phyloP scores from a whole-genome alignment of 2,888 invertebrate species.

The Terebella lapidaria region DNA sequence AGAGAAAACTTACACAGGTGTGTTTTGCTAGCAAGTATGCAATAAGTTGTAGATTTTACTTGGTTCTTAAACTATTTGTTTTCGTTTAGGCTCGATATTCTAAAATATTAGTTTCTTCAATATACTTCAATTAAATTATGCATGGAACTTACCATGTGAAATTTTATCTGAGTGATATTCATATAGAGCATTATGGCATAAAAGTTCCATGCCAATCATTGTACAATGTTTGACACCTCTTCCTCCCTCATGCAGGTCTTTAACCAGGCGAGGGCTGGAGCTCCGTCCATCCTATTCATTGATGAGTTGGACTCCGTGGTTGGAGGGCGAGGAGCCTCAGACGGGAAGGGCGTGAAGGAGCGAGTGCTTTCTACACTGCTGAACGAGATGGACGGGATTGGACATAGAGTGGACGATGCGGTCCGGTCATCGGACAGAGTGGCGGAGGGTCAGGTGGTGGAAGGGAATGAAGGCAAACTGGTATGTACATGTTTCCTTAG shows the following conservation, averaged over 20 bases:
- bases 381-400: slow-evolving; percentile 66
- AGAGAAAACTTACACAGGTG: slow-evolving; percentile 59
- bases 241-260: no score
- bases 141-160: no score
- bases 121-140: no score
- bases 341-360: slow-evolving; percentile 57
- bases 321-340: slow-evolving; percentile 40
- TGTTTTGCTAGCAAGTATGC: background rate
- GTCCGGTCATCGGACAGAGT: background rate
- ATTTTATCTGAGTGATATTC: no score
- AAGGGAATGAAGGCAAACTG: no score
- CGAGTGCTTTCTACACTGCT: slow-evolving; percentile 62
- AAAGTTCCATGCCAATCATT: no score
- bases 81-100: background rate
- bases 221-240: no score
- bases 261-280: slow-evolving; percentile 60
- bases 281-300: slow-evolving; percentile 63
- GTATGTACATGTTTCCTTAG: no score
- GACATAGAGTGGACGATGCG: slow-evolving; percentile 40
- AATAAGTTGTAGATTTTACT: background rate
- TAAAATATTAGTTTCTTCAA: background rate
- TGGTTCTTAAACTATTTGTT: background rate
- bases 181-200: no score
- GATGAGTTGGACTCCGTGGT: slow-evolving; percentile 61
- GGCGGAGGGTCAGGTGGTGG: background rate